Evolutionary conservation across 1,140 invertebrate species (phyloP).

Genomic region (Littorina saxatilis): DNA sequence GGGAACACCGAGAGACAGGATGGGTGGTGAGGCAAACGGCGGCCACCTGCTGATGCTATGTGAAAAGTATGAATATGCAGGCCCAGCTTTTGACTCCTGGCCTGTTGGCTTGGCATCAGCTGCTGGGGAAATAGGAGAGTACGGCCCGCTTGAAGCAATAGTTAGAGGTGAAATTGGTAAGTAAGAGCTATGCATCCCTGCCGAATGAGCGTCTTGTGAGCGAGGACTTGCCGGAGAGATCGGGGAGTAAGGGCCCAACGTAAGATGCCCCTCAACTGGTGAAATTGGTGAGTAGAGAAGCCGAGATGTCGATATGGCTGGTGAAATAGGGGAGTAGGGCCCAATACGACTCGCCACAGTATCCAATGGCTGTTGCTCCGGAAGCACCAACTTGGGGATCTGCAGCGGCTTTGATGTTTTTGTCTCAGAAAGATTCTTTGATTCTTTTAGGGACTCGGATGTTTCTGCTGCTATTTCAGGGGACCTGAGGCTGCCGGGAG

Average conservation of each 20-base stretch:
- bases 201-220: not conserved
- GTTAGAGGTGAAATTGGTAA: not conserved
- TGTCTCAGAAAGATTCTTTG: not conserved
- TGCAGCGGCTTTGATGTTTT: not conserved
- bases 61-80: too few species aligned
- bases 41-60: too few species aligned
- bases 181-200: not conserved
- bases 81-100: too few species aligned
- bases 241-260: not conserved
- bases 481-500: not conserved
- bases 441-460: not conserved
- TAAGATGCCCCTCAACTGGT: not conserved
- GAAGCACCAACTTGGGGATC: conserved; percentile 4
- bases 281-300: too few species aligned
- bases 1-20: not conserved
- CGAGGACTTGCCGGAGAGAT: not conserved
- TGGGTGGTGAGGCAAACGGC: not conserved
- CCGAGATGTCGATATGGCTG: not conserved
- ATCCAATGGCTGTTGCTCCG: not conserved
- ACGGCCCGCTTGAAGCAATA: not conserved
- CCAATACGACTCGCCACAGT: not conserved
- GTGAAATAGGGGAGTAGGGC: conserved; percentile 10
- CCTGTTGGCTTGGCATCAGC: not conserved
- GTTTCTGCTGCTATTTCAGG: not conserved
- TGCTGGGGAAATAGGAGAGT: conserved; percentile 1